phyloP scores from a whole-genome alignment of 2,888 invertebrate species.

The Ecliptopera silaceata region DNA sequence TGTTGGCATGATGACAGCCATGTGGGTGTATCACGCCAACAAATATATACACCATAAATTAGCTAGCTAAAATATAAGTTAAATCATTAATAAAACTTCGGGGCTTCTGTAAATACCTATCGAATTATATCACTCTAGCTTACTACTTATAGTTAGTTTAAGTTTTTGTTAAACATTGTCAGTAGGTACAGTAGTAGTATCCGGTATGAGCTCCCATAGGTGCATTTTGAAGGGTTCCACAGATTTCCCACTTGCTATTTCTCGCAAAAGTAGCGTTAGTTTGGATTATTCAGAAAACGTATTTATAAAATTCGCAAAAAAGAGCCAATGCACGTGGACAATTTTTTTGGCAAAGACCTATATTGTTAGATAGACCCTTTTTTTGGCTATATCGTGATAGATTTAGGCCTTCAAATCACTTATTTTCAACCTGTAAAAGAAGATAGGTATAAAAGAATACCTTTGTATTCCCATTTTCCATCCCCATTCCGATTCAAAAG shows the following conservation, averaged over 20 bases:
- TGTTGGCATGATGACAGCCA: not conserved
- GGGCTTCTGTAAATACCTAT: too few species aligned
- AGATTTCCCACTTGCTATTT: constrained; percentile 69
- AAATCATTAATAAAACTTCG: too few species aligned
- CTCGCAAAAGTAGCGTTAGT: constrained; percentile 39
- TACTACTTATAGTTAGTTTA: not conserved
- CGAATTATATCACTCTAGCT: too few species aligned
- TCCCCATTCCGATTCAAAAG: constrained; percentile 60
- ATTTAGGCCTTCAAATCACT: too few species aligned
- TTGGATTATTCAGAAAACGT: not conserved
- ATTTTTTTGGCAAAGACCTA: too few species aligned
- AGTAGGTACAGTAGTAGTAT: not conserved
- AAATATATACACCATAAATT: too few species aligned
- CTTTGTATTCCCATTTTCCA: constrained; percentile 50
- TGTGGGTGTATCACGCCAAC: too few species aligned
- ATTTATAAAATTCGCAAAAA: too few species aligned
- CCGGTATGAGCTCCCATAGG: constrained; percentile 33
- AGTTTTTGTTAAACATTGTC: not conserved
- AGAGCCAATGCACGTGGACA: too few species aligned
- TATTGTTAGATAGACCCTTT: too few species aligned
- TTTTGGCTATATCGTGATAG: too few species aligned
- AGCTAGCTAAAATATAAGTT: too few species aligned
- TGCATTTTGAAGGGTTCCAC: constrained; percentile 60
- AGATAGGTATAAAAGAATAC: constrained; percentile 19
- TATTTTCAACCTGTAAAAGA: constrained; percentile 14